Conservation (phyloP, 2,113 vertebrate species). For the Antechinus flavipes region DNA sequence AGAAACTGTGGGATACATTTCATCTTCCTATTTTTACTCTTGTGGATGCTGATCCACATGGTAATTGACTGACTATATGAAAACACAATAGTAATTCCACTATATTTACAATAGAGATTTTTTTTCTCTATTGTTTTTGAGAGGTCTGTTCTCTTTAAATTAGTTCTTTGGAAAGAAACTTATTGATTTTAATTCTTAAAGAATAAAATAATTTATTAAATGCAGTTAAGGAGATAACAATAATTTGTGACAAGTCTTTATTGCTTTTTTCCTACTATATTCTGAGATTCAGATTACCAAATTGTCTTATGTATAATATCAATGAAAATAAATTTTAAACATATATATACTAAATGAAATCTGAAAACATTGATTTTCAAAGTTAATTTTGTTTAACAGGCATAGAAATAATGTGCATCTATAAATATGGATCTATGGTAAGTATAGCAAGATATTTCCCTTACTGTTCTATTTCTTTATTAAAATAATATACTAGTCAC, state of each 20-base stretch:
- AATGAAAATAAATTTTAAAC: conserved; percentile 18
- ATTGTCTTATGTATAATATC: conserved; percentile 15
- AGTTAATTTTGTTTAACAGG: conserved; percentile 85
- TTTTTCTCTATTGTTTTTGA: background rate
- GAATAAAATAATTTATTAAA: background rate
- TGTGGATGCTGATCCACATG: conserved; percentile 96
- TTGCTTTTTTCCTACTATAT: background rate
- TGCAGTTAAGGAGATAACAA: conserved; percentile 1
- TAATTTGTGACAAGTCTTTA: conserved; percentile 8
- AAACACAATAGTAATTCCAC: conserved; percentile 4
- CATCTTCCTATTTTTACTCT: conserved; percentile 92
- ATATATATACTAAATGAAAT: background rate
- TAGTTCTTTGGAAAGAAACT: background rate
- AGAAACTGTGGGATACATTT: conserved; percentile 94
- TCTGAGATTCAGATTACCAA: background rate
- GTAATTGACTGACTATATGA: conserved; percentile 81
- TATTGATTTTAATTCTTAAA: conserved; percentile 2
- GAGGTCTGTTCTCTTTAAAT: background rate
- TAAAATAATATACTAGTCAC: background rate
- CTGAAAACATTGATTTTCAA: background rate
- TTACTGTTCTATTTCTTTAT: background rate
- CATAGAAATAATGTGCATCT: conserved; percentile 98
- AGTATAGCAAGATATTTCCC: conserved; percentile 78
- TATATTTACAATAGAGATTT: background rate
- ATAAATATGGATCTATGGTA: conserved; percentile 98